Evolutionary conservation across 2,113 vertebrate genomes (phyloP).

Genomic region (Aplodontia rufa): DNA sequence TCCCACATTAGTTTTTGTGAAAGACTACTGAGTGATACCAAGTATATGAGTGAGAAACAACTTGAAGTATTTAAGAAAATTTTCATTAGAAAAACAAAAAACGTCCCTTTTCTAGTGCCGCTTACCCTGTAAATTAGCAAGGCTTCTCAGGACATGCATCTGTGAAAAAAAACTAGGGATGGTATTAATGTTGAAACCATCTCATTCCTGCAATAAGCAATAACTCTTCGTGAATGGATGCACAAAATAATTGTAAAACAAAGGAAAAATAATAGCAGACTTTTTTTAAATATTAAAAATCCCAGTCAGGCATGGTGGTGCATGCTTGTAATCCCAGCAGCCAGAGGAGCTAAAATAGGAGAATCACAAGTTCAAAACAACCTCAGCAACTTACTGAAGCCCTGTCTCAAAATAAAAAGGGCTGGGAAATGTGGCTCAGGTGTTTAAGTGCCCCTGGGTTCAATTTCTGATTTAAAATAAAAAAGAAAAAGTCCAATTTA

Average conservation of each 20-base stretch:
- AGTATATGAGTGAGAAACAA: not conserved
- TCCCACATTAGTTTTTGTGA: not conserved
- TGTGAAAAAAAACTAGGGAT: not conserved
- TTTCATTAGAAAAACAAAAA: not conserved
- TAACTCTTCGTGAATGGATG: not conserved
- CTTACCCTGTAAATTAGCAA: not conserved
- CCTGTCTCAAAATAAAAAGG: too few relatives aligned
- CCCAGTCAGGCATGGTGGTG: too few relatives aligned
- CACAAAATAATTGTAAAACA: not conserved
- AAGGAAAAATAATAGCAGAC: not conserved
- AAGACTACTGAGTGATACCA: not conserved
- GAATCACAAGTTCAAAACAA: too few relatives aligned
- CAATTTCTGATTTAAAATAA: too few relatives aligned
- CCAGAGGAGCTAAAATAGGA: too few relatives aligned
- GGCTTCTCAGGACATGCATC: not conserved
- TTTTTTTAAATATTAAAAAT: not conserved
- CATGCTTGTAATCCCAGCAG: too few relatives aligned
- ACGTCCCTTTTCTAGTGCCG: not conserved
- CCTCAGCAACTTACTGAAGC: too few relatives aligned
- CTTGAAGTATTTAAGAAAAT: not conserved
- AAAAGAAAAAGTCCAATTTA: not conserved
- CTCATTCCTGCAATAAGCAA: not conserved
- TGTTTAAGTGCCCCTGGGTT: too few relatives aligned
- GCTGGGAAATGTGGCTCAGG: too few relatives aligned
- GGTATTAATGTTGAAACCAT: not conserved